These are phyloP conservation scores for Dermatemys mawii DNA, from an alignment of 2,113 vertebrate species.

Conservation along the genomic window DNA sequence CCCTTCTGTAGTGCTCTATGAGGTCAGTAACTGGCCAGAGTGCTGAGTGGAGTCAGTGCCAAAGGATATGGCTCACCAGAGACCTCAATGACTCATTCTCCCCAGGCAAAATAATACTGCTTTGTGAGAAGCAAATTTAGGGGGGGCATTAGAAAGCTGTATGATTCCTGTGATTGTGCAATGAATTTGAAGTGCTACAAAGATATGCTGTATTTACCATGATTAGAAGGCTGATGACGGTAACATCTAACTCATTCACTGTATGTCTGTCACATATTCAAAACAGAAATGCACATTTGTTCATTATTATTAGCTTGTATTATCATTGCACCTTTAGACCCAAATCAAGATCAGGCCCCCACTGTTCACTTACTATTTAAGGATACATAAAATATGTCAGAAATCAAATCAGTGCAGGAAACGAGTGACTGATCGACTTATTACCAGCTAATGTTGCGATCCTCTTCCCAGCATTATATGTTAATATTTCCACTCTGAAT, in stretches of 20 bases:
- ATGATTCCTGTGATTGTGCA: not conserved
- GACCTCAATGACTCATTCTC: not conserved
- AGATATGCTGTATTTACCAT: not conserved
- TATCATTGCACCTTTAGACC: not conserved
- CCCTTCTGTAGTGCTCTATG: not conserved
- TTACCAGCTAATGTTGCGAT: not conserved
- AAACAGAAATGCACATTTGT: not conserved
- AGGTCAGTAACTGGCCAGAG: not conserved
- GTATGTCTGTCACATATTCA: not conserved
- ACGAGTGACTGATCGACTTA: not conserved
- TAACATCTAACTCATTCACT: not conserved
- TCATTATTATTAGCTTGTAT: not conserved
- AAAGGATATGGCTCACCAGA: not conserved
- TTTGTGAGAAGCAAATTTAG: not conserved
- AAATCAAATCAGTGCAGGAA: not conserved
- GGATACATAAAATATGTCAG: not conserved
- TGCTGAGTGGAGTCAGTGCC: not conserved
- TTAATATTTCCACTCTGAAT: constrained; percentile 29
- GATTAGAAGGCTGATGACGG: not conserved
- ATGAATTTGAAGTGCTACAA: not conserved
- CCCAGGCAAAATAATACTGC: not conserved
- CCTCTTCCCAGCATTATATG: not conserved
- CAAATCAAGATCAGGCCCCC: not conserved
- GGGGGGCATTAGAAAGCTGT: not conserved
- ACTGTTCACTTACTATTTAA: not conserved